phyloP scores from a whole-genome alignment of 2,797 vertebrate species.

The Parauchenoglanis punctatus region DNA sequence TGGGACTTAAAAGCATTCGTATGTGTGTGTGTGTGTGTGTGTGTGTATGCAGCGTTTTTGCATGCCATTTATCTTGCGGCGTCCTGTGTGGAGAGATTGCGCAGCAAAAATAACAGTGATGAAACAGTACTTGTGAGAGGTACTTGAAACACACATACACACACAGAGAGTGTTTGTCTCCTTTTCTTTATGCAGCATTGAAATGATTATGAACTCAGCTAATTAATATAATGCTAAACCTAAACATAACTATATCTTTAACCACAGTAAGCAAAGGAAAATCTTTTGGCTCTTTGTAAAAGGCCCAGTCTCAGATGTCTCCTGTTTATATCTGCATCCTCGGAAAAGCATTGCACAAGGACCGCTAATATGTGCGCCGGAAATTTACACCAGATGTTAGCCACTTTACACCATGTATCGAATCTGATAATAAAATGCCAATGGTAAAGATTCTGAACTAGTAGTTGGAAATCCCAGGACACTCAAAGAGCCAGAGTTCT shows the following conservation, averaged over 20 bases:
- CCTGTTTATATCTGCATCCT: neutral
- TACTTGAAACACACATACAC: neutral
- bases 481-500: neutral
- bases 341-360: neutral
- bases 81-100: slow-evolving; percentile 47
- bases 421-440: neutral
- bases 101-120: slow-evolving; percentile 33
- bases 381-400: neutral
- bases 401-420: neutral
- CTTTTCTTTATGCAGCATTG: neutral
- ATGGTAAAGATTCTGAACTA: neutral
- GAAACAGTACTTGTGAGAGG: slow-evolving; percentile 25
- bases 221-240: neutral
- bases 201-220: neutral
- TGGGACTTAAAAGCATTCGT: neutral
- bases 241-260: neutral
- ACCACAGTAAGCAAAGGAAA: neutral
- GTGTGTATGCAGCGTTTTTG: slow-evolving; percentile 15
- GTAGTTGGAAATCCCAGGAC: neutral
- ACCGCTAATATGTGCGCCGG: neutral
- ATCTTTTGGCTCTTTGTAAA: neutral
- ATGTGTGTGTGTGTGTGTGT: slow-evolving; percentile 6
- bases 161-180: neutral
- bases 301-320: neutral
- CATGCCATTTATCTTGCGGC: slow-evolving; percentile 39